Evolutionary conservation across 1,140 invertebrate species (phyloP).

Genomic region (Cephus cinctus): DNA sequence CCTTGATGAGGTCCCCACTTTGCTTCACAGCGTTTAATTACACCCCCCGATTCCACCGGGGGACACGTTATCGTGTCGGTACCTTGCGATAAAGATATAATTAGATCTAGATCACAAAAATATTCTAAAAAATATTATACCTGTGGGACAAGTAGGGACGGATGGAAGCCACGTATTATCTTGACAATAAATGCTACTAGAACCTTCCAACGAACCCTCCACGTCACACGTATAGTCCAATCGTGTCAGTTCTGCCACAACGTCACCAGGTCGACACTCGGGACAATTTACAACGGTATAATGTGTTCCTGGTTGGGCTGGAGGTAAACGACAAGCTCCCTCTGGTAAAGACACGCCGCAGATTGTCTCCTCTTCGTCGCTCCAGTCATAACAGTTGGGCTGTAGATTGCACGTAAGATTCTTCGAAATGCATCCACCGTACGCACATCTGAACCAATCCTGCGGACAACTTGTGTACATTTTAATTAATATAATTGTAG

Average conservation of each 20-base stretch:
- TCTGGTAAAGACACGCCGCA: slow-evolving; percentile 26
- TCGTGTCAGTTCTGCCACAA: slow-evolving; percentile 32
- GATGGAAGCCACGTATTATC: slow-evolving; percentile 31
- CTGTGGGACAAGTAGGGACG: slow-evolving; percentile 26
- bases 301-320: slow-evolving; percentile 22
- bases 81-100: slow-evolving; percentile 12
- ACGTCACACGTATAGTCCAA: slow-evolving; percentile 33
- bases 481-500: slow-evolving; percentile 5
- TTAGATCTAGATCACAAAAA: slow-evolving; percentile 1
- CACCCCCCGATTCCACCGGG: slow-evolving; percentile 13
- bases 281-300: slow-evolving; percentile 26
- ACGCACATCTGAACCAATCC: slow-evolving; percentile 53
- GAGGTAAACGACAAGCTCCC: slow-evolving; percentile 36
- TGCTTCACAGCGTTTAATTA: slow-evolving; percentile 32
- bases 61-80: slow-evolving; percentile 29
- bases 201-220: slow-evolving; percentile 27
- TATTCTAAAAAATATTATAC: slow-evolving; percentile 16
- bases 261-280: slow-evolving; percentile 30
- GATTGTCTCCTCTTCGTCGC: slow-evolving; percentile 54
- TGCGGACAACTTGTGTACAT: slow-evolving; percentile 35
- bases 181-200: slow-evolving; percentile 29
- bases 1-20: slow-evolving; percentile 31
- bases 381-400: slow-evolving; percentile 56
- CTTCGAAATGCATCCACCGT: slow-evolving; percentile 59
- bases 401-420: slow-evolving; percentile 37